A percentile compares a stretch with the other conserved stretches of the same genome.
phyloP scores from a whole-genome alignment of 2,888 invertebrate genomes.

The Protophormia terraenovae region DNA sequence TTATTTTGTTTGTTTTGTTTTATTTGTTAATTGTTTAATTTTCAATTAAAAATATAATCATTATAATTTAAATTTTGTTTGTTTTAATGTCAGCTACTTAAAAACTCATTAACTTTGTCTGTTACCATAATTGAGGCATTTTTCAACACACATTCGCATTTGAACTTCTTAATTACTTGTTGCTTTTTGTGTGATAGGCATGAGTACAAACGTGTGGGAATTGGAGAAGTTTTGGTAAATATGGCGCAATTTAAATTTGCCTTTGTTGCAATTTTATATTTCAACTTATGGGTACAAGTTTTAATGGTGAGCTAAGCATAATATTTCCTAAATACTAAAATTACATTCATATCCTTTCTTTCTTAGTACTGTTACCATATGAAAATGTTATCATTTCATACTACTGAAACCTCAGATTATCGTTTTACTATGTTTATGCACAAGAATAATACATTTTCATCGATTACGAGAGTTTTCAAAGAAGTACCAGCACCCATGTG shows the following conservation, averaged over 20 bases:
- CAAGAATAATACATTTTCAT: conserved; percentile 73
- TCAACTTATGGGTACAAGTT: background rate
- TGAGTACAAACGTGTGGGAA: background rate
- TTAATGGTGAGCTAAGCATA: background rate
- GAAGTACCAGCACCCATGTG: conserved; percentile 72
- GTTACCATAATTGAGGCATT: background rate
- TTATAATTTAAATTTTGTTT: background rate
- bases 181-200: background rate
- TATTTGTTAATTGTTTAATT: background rate
- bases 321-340: background rate
- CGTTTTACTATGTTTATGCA: conserved; percentile 69
- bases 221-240: background rate
- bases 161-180: background rate
- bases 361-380: conserved; percentile 73
- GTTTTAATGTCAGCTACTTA: background rate
- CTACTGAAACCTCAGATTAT: conserved; percentile 73
- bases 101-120: background rate
- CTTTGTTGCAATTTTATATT: background rate
- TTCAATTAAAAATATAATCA: background rate
- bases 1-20: too few species aligned
- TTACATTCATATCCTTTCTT: background rate
- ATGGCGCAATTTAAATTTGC: background rate
- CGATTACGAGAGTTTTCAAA: conserved; percentile 72
- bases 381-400: conserved; percentile 69
- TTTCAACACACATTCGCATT: background rate